Evolutionary conservation across 2,888 invertebrate species (phyloP).

Genomic region (Dexiosoma caninum): DNA sequence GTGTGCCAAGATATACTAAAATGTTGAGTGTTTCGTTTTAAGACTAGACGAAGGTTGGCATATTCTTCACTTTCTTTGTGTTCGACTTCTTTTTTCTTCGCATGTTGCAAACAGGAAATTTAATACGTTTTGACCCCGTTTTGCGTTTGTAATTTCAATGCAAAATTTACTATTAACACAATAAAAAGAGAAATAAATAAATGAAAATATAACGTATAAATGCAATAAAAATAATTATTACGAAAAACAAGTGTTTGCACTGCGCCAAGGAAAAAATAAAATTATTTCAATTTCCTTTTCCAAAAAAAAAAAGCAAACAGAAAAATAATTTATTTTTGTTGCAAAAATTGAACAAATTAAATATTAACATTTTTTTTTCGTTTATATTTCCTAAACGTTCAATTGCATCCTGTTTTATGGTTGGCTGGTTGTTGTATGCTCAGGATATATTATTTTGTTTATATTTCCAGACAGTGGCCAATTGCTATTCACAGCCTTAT

Average conservation of each 20-base stretch:
- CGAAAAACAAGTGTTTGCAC: conserved; percentile 32
- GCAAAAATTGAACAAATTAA: conserved; percentile 21
- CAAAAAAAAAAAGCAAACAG: not conserved
- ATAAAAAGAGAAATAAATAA: not conserved
- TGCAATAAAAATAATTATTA: conserved; percentile 10
- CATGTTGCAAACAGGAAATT: conserved; percentile 57
- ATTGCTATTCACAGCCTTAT: not conserved
- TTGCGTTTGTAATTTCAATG: conserved; percentile 20
- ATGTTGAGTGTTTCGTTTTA: conserved; percentile 16
- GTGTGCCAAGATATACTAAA: conserved; percentile 25
- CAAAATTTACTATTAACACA: conserved; percentile 31
- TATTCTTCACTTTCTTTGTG: conserved; percentile 56
- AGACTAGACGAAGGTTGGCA: conserved; percentile 57
- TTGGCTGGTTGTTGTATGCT: conserved; percentile 37
- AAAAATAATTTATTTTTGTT: conserved; percentile 23
- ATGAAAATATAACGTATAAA: not conserved
- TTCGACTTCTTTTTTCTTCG: not conserved
- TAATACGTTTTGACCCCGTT: conserved; percentile 60
- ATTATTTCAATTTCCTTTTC: conserved; percentile 44
- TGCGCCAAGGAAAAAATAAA: not conserved
- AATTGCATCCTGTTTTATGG: conserved; percentile 62
- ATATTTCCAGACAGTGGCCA: not conserved
- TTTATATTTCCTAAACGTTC: conserved; percentile 39
- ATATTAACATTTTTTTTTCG: conserved; percentile 19
- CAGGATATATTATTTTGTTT: conserved; percentile 43